Base-by-base conservation (phyloP, 2,888 invertebrate species). In the Oxytorus armatus region DNA sequence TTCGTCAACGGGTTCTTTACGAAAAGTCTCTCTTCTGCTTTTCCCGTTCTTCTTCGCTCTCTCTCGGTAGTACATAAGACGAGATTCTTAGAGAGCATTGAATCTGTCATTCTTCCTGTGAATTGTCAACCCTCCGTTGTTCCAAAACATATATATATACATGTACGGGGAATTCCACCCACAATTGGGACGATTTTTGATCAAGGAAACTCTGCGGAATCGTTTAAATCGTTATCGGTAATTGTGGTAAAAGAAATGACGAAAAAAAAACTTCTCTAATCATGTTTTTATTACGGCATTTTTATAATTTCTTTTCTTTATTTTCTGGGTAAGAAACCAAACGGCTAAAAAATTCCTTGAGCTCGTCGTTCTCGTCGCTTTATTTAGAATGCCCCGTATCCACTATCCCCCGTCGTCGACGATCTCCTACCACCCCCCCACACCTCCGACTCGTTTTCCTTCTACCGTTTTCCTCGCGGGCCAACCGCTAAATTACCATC, bases 1-100 rank as follows among this genome's bases (percentile, higher is more conserved):
- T 89, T 88, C 88, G 86, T 87, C 87, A 85, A 77, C 73, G 74
- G 78, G 81, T 82, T 77, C 83, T 70, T 79, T 55, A n/a, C 51
- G 29, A 36, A 39, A 7, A 25, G 44, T 47, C 18, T 33, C 47
- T 18, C 11, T 44, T 10, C 33, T 3, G 2, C 16, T 14, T 33
- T 25, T 33, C 55, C 55, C 39, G 49, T 72, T 18, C 29, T 66
- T 16, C 25, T 63, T 51, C 33, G 25, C 47, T 44, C 18, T 3
- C 25, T 25, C 47, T 44, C 16, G 7, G 11, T 1, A 18, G 18
- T 61, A 21, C 16, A 72, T 57, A 36, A 61, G 61, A 61, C 61
- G 61, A 61, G 61, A 39, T 51, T 25, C 72, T 61, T 23, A 16
- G 39, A 51, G 39, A 14, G 61, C 61, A 72, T 61, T 39, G 61